Evolutionary conservation across 2,888 invertebrate species (phyloP).

Genomic region (Galerucella pusilla): DNA sequence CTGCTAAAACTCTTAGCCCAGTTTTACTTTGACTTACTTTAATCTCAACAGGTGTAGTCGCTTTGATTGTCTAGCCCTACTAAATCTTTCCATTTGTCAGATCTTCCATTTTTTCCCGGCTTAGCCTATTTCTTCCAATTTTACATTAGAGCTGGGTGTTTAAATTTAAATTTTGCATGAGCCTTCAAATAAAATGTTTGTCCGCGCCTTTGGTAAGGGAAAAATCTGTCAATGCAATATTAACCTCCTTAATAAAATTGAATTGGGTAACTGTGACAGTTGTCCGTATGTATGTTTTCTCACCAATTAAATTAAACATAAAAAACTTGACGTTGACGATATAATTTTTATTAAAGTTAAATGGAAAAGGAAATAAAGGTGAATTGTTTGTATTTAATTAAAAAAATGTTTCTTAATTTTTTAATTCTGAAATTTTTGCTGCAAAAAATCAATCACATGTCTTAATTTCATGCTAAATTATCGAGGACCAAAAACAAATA

Average conservation of each 20-base stretch:
- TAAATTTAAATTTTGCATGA: background rate
- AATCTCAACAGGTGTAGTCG: too few relatives aligned
- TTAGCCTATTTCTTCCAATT: too few relatives aligned
- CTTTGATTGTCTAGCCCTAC: too few relatives aligned
- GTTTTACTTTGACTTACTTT: too few relatives aligned
- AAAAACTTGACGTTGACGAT: slow-evolving; percentile 27
- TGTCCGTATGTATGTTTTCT: slow-evolving; percentile 12
- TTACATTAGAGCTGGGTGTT: too few relatives aligned
- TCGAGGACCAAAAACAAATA: background rate
- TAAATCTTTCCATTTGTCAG: too few relatives aligned
- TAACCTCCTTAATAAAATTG: slow-evolving; percentile 17
- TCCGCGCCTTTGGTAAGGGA: background rate
- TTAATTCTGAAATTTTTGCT: background rate
- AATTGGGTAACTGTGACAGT: background rate
- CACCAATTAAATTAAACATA: slow-evolving; percentile 26
- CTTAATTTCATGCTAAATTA: slow-evolving; percentile 3
- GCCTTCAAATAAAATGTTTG: background rate
- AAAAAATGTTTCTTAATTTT: background rate
- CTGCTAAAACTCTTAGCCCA: too few relatives aligned
- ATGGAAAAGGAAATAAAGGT: slow-evolving; percentile 1
- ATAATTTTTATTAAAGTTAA: slow-evolving; percentile 19
- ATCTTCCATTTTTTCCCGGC: too few relatives aligned
- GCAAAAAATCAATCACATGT: background rate
- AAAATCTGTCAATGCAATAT: slow-evolving; percentile 13
- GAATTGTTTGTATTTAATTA: slow-evolving; percentile 1